phyloP scores from a whole-genome alignment of 2,888 invertebrate species.

The Timema podura region DNA sequence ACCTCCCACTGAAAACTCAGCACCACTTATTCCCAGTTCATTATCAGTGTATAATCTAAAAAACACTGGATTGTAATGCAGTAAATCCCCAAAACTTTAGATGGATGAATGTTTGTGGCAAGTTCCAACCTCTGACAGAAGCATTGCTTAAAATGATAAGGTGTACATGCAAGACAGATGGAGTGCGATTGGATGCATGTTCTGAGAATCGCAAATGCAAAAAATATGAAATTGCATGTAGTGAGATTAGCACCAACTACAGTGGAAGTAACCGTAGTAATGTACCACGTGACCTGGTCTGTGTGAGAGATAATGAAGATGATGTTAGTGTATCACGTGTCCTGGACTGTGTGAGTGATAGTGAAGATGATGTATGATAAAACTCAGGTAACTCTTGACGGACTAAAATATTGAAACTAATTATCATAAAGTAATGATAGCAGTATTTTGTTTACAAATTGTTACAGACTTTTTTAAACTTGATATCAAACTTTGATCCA shows the following conservation, averaged over 20 bases:
- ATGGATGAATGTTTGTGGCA: not conserved
- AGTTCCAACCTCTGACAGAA: not conserved
- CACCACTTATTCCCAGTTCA: not conserved
- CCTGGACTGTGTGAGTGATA: not conserved
- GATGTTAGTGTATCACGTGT: too few relatives aligned
- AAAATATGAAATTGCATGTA: not conserved
- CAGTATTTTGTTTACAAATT: too few relatives aligned
- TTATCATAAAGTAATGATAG: too few relatives aligned
- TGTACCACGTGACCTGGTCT: not conserved
- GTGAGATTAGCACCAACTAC: not conserved
- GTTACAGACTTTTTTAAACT: too few relatives aligned
- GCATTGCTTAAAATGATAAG: not conserved
- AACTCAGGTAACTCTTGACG: not conserved
- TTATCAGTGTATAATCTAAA: not conserved
- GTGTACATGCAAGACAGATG: not conserved
- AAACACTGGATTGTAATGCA: not conserved
- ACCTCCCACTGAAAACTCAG: not conserved
- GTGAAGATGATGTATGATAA: slow-evolving; percentile 1
- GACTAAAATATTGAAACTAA: too few relatives aligned
- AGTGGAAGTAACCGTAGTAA: not conserved
- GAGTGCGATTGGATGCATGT: not conserved
- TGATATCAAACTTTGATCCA: too few relatives aligned
- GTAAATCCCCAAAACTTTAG: not conserved
- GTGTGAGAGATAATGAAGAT: too few relatives aligned
- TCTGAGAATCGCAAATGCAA: not conserved